Conservation (phyloP, 1,140 invertebrate genomes). For the Drosophila nannoptera region DNA sequence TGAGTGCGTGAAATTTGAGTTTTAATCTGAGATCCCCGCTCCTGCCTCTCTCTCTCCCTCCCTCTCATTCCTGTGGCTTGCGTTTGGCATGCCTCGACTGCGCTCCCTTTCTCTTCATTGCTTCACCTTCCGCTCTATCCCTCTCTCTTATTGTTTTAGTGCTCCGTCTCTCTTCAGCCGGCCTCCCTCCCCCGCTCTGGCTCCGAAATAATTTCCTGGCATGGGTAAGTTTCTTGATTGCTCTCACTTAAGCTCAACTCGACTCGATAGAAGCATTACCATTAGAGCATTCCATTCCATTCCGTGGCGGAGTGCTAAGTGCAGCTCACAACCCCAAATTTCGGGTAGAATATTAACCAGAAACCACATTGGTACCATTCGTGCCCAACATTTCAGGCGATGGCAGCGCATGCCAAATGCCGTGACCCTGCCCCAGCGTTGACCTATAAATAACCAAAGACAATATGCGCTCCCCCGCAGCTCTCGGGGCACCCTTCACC, state of each 20-base stretch:
- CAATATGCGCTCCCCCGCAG: constrained; percentile 35
- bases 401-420: constrained; percentile 61
- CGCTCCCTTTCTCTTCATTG: too few species aligned
- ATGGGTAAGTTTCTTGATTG: constrained; percentile 5
- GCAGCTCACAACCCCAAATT: constrained; percentile 12
- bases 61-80: not conserved
- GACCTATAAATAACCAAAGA: constrained; percentile 62
- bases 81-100: too few species aligned
- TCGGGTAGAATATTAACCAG: constrained; percentile 2
- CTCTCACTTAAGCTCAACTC: constrained; percentile 4
- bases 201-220: constrained; percentile 2
- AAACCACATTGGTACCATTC: constrained; percentile 36
- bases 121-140: too few species aligned
- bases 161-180: too few species aligned
- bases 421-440: constrained; percentile 16
- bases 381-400: constrained; percentile 23
- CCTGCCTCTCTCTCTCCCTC: not conserved
- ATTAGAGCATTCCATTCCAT: constrained; percentile 14
- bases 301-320: constrained; percentile 22
- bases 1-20: too few species aligned
- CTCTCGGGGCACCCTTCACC: not conserved
- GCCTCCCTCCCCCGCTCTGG: too few species aligned
- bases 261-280: not conserved
- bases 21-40: too few species aligned
- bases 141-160: too few species aligned